phyloP scores from a whole-genome alignment of 2,113 vertebrate genomes.

The Eidolon helvum region DNA sequence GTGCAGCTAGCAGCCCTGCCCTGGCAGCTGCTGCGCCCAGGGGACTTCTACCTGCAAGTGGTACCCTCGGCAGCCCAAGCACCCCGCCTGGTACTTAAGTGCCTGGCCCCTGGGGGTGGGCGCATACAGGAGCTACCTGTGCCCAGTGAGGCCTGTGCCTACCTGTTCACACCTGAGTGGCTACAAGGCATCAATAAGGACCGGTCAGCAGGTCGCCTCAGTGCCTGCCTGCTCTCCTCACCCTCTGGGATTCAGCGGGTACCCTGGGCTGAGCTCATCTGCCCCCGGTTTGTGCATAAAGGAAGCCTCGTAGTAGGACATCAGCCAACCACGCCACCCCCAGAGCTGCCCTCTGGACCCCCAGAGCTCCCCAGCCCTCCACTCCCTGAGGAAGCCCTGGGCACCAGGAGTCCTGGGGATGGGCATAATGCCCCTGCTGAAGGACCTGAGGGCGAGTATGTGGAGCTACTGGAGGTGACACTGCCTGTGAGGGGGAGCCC shows the following conservation, averaged over 20 bases:
- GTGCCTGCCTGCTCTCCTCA: conserved; percentile 90
- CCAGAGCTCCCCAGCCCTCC: conserved; percentile 70
- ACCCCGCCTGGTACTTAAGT: conserved; percentile 91
- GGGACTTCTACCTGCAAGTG: conserved; percentile 96
- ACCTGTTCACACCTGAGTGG: conserved; percentile 94
- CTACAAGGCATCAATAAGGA: conserved; percentile 94
- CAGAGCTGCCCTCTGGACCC: conserved; percentile 65
- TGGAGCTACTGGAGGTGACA: conserved; percentile 89
- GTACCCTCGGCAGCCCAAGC: conserved; percentile 91
- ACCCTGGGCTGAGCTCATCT: conserved; percentile 92
- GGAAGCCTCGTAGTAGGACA: conserved; percentile 79
- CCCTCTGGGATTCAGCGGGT: conserved; percentile 90
- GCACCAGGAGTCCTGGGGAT: conserved; percentile 76
- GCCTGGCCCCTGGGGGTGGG: conserved; percentile 89
- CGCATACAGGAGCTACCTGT: conserved; percentile 91
- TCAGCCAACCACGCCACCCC: conserved; percentile 53
- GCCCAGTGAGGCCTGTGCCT: conserved; percentile 88
- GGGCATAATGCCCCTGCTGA: conserved; percentile 77
- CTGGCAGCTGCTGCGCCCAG: conserved; percentile 91
- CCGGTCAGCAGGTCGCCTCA: conserved; percentile 87
- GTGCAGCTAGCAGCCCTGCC: conserved; percentile 93
- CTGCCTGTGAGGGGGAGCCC: conserved; percentile 77
- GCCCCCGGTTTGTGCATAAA: conserved; percentile 91
- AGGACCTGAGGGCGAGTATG: conserved; percentile 87
- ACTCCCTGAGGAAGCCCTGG: conserved; percentile 68